Base-by-base conservation (phyloP, 2,113 vertebrate genomes). In the Nothoprocta perdicaria region DNA sequence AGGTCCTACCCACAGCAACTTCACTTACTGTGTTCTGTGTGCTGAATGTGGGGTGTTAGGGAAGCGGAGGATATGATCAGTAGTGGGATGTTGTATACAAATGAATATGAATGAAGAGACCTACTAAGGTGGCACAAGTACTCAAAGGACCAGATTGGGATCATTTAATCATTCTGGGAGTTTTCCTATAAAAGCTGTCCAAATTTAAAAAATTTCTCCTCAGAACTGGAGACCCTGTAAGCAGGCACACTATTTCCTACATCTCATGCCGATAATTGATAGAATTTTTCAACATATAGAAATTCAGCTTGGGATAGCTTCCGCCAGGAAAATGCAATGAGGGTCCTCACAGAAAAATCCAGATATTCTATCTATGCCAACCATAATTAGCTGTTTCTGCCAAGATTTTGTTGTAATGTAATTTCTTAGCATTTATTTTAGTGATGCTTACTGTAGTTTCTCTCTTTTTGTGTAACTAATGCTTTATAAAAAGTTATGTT, bases 381-480 rank as follows among this genome's bases (percentile, higher is more conserved):
- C 79, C 91, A 50, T 89, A 95, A 89, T 88, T 78, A 95, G 85
- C 57, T 65, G 66, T 65, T 88, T 61, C 87, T 93, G 85, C 91
- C 91, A 94, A 87, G 76, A 21, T 86, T 95, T 95, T 83, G 89
- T 92, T 77, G 65, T 83, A 95, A 93, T 75, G 50, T 61, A 90
- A 87, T 94, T 92, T 88, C 73, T 82, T 74, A 71, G 33, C 73
- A 66, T 94, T 96, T 89, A 84, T 94, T 94, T 93, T 93, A 84
- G 82, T 79, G 89, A 83, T 67, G 53, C 84, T 86, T 89, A 65
- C 68, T 53, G 65, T 85, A 23, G 31, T 82, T 92, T 72, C 60
- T 93, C 29, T 60, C 23, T 90, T 90, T 92, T 85, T 67, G 74
- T 84, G 35, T 29, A 55, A 87, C 46, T 91, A 77, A 79, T 14